Base-by-base conservation (phyloP, 2,888 invertebrate species). In the Chouioia cunea region DNA sequence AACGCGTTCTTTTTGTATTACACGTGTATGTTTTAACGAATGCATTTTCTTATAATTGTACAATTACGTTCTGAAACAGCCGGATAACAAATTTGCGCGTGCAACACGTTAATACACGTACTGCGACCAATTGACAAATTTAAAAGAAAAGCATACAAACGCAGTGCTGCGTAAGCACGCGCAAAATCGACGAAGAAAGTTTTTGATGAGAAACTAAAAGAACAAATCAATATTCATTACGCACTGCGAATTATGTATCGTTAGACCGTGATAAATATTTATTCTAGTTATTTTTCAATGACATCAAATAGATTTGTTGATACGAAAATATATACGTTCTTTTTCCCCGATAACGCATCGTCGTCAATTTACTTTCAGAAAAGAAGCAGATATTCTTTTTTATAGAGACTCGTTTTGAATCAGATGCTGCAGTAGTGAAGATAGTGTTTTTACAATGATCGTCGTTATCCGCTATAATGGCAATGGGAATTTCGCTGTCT, bases 181-280 rank as follows among this genome's bases (percentile, higher is more conserved):
- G 62, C 16, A 36, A 48, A 18, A n/a, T 4, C 36, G 36, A 36
- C 36, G 23, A 23, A 58, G 23, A 53, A 22, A 59, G 88, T 74
- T 57, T 59, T 15, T 36, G 10, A 36, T 6, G 18, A 36, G 44
- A 58, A 53, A 58, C n/a, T 10, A 36, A 36, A 1, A 6, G 12
- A 36, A 36, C 36, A 27, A 27, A 27, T 27, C 36, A 36, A 36
- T 36, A 36, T 64, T 50, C 15, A 75, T 72, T 48, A 65, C 54
- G 64, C 68, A 68, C 68, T 65, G 60, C 46, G 59, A 72, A 59
- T 59, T 79, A 81, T 79, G 77, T 81, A 80, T 36, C 77, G 82
- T 82, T 82, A 82, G 78, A 77, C 73, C 77, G 78, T 81, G 79
- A 73, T 54, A 81, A 78, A 83, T 81, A 79, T 83, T 82, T 82